These are phyloP conservation scores for Mystacides longicornis DNA, from an alignment of 2,888 invertebrate genomes.

Conservation along the genomic window DNA sequence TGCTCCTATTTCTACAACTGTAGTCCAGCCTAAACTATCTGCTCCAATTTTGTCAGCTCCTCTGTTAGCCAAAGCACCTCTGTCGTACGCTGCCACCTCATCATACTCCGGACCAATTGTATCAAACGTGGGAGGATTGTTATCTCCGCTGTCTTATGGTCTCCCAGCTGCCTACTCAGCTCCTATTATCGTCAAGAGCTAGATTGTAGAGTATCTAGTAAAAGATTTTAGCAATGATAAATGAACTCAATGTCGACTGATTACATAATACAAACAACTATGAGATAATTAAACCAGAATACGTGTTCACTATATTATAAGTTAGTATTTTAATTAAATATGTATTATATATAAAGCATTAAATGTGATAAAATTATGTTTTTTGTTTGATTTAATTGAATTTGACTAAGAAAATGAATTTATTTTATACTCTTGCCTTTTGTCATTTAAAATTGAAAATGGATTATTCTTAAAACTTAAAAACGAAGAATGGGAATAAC, in stretches of 20 bases:
- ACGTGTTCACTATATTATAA: background rate
- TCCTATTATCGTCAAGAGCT: constrained; percentile 23
- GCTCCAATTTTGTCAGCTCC: constrained; percentile 16
- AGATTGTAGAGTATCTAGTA: no score
- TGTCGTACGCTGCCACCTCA: constrained; percentile 23
- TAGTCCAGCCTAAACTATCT: no score
- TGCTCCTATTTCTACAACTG: background rate
- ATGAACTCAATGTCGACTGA: constrained; percentile 11
- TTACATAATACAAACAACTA: constrained; percentile 3
- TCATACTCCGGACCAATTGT: constrained; percentile 5
- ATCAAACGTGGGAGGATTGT: constrained; percentile 22
- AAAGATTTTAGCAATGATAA: no score
- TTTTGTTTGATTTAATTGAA: no score
- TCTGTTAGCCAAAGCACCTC: constrained; percentile 20
- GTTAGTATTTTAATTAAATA: background rate
- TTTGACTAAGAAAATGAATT: no score
- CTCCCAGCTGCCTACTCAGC: constrained; percentile 24
- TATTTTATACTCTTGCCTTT: no score
- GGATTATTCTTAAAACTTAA: no score
- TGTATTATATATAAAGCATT: background rate
- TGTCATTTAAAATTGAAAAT: no score
- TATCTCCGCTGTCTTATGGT: constrained; percentile 7
- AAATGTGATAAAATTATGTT: no score
- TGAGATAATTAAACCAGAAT: no score
- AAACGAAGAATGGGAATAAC: no score